phyloP scores from a whole-genome alignment of 2,888 invertebrate genomes.

The Amphimallon solstitiale region DNA sequence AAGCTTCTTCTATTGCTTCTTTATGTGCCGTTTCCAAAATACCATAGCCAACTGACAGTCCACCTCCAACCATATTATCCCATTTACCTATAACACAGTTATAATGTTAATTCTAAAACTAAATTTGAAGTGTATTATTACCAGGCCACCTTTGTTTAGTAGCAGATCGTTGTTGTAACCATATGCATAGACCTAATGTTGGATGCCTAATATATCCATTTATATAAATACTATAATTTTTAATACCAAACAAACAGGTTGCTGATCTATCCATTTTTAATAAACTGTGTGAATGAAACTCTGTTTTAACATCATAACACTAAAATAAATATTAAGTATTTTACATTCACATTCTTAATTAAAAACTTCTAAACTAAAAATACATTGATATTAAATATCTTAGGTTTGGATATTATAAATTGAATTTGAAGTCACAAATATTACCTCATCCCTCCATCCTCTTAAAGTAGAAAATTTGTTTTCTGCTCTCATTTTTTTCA shows the following conservation, averaged over 20 bases:
- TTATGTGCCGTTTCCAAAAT: conserved; percentile 91
- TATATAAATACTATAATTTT: conserved; percentile 94
- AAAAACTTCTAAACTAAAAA: no score
- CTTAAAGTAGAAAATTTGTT: conserved; percentile 82
- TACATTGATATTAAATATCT: no score
- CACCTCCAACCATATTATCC: conserved; percentile 97
- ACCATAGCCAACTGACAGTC: conserved; percentile 87
- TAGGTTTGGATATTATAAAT: no score
- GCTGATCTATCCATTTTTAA: conserved; percentile 91
- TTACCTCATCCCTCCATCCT: conserved; percentile 94
- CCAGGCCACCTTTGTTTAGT: conserved; percentile 97
- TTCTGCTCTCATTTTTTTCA: conserved; percentile 79
- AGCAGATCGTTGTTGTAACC: conserved; percentile 91
- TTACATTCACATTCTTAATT: no score
- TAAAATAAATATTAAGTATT: conserved; percentile 54
- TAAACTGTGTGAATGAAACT: conserved; percentile 71
- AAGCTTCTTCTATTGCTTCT: conserved; percentile 95
- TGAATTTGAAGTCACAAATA: no score
- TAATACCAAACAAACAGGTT: conserved; percentile 92
- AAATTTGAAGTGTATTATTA: conserved; percentile 45
- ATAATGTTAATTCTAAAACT: conserved; percentile 18
- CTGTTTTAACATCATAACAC: conserved; percentile 90
- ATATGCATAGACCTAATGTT: conserved; percentile 85
- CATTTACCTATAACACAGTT: conserved; percentile 71
- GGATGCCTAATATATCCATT: conserved; percentile 92